These are phyloP conservation scores for Plotosus lineatus DNA, from an alignment of 2,113 vertebrate genomes.

Conservation along the genomic window DNA sequence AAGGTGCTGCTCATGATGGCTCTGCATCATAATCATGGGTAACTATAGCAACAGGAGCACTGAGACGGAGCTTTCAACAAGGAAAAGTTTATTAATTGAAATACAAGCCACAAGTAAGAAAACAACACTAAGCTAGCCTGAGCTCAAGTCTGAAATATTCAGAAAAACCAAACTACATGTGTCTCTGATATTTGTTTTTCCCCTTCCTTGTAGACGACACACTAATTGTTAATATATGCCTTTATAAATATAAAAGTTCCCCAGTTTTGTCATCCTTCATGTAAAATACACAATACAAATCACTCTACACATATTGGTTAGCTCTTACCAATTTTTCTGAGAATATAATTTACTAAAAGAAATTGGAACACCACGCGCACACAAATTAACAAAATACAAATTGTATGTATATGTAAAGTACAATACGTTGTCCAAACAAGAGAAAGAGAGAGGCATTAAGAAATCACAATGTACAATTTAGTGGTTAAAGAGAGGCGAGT, in stretches of 20 bases:
- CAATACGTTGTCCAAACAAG: constrained; percentile 71
- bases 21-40: background rate
- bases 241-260: constrained; percentile 83
- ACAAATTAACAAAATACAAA: constrained; percentile 62
- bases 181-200: constrained; percentile 77
- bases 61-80: constrained; percentile 64
- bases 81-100: constrained; percentile 82
- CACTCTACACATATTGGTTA: constrained; percentile 74
- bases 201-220: constrained; percentile 75
- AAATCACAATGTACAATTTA: constrained; percentile 72
- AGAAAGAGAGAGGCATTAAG: constrained; percentile 14
- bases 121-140: constrained; percentile 85
- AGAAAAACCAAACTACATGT: constrained; percentile 83
- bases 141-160: constrained; percentile 85
- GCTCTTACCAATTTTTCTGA: constrained; percentile 71
- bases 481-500: constrained; percentile 66
- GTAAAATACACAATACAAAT: constrained; percentile 83
- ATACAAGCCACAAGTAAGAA: constrained; percentile 83
- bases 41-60: background rate
- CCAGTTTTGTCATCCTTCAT: constrained; percentile 72
- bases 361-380: constrained; percentile 66
- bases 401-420: constrained; percentile 76
- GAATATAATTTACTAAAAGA: constrained; percentile 71
- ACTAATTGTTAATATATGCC: constrained; percentile 75
- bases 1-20: background rate